Percentiles rank a stretch among this genome's conserved stretches.
phyloP scores from a whole-genome alignment of 2,797 vertebrate species.

The Hapalemur alaotrensis region DNA sequence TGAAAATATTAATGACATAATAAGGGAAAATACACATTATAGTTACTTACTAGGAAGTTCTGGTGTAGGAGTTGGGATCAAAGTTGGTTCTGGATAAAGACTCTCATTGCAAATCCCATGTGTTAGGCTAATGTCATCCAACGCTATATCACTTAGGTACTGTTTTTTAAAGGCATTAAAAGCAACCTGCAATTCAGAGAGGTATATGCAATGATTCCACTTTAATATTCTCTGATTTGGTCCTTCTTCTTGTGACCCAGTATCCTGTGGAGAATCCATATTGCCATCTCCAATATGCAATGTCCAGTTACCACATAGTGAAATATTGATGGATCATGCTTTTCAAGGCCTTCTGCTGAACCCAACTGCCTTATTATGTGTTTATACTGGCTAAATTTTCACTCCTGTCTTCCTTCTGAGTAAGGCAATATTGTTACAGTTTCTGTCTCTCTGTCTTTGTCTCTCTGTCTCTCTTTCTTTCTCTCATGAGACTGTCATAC shows the following conservation, averaged over 20 bases:
- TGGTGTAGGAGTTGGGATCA: conserved; percentile 81
- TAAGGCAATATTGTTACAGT: neutral
- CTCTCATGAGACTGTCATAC: neutral
- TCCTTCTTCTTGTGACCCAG: neutral
- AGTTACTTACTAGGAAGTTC: conserved; percentile 87
- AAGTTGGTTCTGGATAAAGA: conserved; percentile 89
- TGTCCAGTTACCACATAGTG: neutral
- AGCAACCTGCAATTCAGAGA: conserved; percentile 85
- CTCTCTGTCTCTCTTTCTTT: neutral
- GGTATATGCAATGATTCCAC: neutral
- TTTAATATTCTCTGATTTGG: neutral
- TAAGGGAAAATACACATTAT: neutral
- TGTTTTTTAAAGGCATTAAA: conserved; percentile 89
- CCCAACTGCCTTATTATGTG: accelerated
- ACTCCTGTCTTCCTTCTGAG: neutral
- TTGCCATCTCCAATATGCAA: neutral
- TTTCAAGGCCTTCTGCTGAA: neutral
- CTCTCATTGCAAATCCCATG: conserved; percentile 86
- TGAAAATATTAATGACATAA: neutral
- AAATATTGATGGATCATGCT: neutral
- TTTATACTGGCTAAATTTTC: neutral
- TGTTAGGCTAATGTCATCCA: conserved; percentile 92
- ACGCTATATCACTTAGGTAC: conserved; percentile 87
- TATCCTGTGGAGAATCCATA: neutral
- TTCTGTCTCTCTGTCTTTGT: neutral